Evolutionary conservation across 2,113 vertebrate species (phyloP).

Genomic region (Ivindomyrus marchei): DNA sequence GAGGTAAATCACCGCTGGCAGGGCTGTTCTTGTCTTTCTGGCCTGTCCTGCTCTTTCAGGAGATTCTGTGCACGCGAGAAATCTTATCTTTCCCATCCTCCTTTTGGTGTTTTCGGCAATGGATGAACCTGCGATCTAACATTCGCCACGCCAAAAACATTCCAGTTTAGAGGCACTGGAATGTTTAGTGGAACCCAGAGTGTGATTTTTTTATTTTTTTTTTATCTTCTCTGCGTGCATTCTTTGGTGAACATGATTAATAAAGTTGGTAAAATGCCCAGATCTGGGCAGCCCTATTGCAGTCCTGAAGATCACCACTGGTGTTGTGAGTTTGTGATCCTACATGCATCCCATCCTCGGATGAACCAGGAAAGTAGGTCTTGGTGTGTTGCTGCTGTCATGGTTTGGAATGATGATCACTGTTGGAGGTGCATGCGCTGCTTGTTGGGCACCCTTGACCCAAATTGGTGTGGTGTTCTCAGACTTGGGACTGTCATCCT

Average conservation of each 20-base stretch:
- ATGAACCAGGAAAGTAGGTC: neutral
- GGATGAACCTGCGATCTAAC: neutral
- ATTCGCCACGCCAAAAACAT: neutral
- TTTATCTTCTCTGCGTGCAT: neutral
- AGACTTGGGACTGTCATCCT: neutral
- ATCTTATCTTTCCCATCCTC: neutral
- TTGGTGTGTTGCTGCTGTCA: neutral
- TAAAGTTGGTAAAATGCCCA: neutral
- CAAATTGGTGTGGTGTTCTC: neutral
- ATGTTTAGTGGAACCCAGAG: constrained; percentile 2
- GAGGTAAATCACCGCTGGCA: constrained; percentile 47
- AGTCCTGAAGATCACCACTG: too few relatives aligned
- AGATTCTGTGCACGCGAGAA: neutral
- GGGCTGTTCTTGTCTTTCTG: neutral
- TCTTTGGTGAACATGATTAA: neutral
- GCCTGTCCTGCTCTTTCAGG: neutral
- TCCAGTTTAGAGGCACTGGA: neutral
- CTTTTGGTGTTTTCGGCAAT: neutral
- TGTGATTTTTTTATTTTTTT: neutral
- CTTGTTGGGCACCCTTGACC: neutral
- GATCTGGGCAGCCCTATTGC: neutral
- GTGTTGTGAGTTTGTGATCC: neutral
- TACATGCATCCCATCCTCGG: neutral
- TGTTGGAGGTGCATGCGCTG: constrained; percentile 9
- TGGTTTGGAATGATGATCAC: neutral